Percentiles rank a stretch among this genome's conserved stretches.
phyloP scores from a whole-genome alignment of 2,888 invertebrate species.

The Glomeris marginata region DNA sequence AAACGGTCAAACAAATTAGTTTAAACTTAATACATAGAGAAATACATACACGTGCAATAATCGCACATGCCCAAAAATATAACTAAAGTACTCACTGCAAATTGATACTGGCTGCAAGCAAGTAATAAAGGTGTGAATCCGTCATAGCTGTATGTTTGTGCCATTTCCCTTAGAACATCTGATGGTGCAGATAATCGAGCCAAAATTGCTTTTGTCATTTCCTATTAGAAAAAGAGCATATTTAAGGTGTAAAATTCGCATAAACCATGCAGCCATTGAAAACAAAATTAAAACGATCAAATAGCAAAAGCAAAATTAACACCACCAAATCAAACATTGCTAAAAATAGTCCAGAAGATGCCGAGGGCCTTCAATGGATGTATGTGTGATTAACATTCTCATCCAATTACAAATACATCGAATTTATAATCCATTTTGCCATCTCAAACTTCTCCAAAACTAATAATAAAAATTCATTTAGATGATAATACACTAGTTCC shows the following conservation, averaged over 20 bases:
- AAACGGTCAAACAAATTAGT: slow-evolving; percentile 3
- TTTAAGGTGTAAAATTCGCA: no score
- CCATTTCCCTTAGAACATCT: slow-evolving; percentile 24
- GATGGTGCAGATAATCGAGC: slow-evolving; percentile 12
- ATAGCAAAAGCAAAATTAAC: background rate
- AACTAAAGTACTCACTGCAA: slow-evolving; percentile 12
- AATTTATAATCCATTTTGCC: no score
- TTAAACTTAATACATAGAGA: no score
- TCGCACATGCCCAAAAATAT: background rate
- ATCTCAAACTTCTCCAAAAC: no score
- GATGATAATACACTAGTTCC: no score
- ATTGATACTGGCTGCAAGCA: slow-evolving; percentile 22
- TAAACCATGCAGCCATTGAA: background rate
- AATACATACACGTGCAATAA: no score
- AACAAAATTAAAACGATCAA: background rate
- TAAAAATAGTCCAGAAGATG: no score
- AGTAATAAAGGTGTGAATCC: slow-evolving; percentile 28
- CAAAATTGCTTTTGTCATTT: slow-evolving; percentile 8
- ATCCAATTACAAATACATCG: no score
- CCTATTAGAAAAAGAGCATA: background rate
- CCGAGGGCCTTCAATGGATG: no score
- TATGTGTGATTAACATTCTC: no score
- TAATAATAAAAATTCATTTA: no score
- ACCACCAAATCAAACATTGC: no score
- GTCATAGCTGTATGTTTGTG: slow-evolving; percentile 24